These are phyloP conservation scores for Zaprionus inermis DNA, from an alignment of 1,140 invertebrate species.

Conservation along the genomic window DNA sequence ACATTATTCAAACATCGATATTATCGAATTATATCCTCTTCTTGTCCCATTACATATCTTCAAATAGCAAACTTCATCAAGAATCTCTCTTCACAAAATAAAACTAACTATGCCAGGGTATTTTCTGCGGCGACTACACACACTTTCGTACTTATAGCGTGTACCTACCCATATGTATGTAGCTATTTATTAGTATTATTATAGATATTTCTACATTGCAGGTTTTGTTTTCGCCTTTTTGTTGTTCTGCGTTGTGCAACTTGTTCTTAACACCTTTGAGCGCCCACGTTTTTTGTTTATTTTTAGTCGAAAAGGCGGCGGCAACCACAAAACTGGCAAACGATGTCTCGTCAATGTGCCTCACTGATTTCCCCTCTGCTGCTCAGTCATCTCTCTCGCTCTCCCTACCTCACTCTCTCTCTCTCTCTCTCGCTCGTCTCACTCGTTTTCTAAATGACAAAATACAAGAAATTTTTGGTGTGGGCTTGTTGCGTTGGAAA, in stretches of 20 bases:
- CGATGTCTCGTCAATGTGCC: constrained; percentile 27
- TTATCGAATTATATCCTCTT: too few species aligned
- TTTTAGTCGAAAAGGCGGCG: constrained; percentile 58
- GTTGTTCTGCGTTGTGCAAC: constrained; percentile 57
- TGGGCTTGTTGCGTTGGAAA: constrained; percentile 60
- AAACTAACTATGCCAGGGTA: constrained; percentile 3
- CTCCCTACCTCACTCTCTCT: constrained; percentile 5
- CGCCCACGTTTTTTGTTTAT: constrained; percentile 73
- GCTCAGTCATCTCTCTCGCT: constrained; percentile 5
- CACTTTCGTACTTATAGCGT: constrained; percentile 8
- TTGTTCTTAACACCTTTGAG: constrained; percentile 78
- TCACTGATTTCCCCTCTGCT: constrained; percentile 31
- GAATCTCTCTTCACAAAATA: too few species aligned
- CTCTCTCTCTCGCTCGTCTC: constrained; percentile 16
- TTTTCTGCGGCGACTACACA: constrained; percentile 11
- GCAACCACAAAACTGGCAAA: constrained; percentile 22
- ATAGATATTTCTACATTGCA: constrained; percentile 38
- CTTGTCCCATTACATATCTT: too few species aligned
- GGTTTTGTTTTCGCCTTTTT: constrained; percentile 41
- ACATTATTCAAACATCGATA: too few species aligned
- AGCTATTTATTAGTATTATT: constrained; percentile 47
- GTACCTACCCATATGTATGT: background rate
- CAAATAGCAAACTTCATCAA: too few species aligned
- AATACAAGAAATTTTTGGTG: constrained; percentile 42
- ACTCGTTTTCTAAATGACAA: constrained; percentile 31